phyloP scores from a whole-genome alignment of 2,797 vertebrate genomes.

The Helicolenus hilgendorfi region DNA sequence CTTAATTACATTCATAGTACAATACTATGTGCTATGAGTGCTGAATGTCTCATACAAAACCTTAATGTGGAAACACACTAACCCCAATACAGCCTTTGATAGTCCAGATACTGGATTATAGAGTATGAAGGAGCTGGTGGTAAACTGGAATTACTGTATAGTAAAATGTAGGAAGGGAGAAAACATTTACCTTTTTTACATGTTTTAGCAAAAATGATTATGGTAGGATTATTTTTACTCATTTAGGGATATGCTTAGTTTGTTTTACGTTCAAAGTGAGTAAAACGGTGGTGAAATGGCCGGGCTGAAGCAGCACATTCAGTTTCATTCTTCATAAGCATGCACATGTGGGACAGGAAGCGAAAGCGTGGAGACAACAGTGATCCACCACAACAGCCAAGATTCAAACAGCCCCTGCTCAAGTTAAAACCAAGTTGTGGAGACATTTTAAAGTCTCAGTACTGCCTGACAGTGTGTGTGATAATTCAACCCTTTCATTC shows the following conservation, averaged over 20 bases:
- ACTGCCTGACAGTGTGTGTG: neutral
- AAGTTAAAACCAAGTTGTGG: neutral
- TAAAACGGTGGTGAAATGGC: neutral
- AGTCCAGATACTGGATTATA: neutral
- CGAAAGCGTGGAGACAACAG: neutral
- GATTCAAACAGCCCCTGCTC: neutral
- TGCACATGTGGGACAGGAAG: slow-evolving; percentile 12
- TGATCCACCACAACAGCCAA: neutral
- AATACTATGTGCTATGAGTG: neutral
- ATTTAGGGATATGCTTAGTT: neutral
- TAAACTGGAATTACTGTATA: neutral
- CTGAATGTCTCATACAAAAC: neutral
- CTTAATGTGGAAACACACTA: neutral
- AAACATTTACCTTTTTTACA: neutral
- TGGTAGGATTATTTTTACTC: neutral
- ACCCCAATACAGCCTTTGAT: neutral
- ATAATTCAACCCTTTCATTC: neutral
- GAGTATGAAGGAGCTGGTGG: neutral
- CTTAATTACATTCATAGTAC: neutral
- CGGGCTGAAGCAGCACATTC: slow-evolving; percentile 20
- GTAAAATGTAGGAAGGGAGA: neutral
- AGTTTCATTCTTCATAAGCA: slow-evolving; percentile 32
- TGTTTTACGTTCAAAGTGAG: neutral
- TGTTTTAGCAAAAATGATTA: neutral
- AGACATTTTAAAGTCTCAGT: neutral